Conservation (phyloP, 1,140 invertebrate species). For the Rhagoletis zephyria region DNA sequence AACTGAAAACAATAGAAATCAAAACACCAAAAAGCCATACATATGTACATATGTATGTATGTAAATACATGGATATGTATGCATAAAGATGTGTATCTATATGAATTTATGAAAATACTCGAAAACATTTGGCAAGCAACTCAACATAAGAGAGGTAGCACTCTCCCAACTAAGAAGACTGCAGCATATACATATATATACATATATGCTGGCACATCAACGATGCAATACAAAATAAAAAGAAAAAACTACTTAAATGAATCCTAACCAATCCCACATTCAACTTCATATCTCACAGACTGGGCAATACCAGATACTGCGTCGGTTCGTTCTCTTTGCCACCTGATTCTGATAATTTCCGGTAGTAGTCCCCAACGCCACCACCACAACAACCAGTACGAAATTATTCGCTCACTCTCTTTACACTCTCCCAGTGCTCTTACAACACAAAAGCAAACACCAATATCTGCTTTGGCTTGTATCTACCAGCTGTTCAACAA, state of each 20-base stretch:
- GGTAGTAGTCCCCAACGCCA: background rate
- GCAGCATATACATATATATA: background rate
- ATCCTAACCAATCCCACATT: background rate
- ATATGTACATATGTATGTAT: too few relatives aligned
- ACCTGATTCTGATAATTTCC: conserved; percentile 36
- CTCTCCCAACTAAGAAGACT: background rate
- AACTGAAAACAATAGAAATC: background rate
- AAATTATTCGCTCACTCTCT: background rate
- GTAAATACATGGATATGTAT: too few relatives aligned
- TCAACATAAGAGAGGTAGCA: background rate
- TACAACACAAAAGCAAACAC: background rate
- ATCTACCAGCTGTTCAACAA: conserved; percentile 21
- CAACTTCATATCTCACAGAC: background rate
- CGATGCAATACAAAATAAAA: conserved; percentile 26
- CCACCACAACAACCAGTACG: background rate
- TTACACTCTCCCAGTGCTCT: background rate
- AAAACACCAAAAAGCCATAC: too few relatives aligned
- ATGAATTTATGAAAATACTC: too few relatives aligned
- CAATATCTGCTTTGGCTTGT: background rate
- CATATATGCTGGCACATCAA: background rate
- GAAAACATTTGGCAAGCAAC: background rate
- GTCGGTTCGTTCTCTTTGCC: background rate
- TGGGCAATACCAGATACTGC: background rate
- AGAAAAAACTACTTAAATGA: conserved; percentile 25
- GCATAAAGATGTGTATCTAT: too few relatives aligned